These are phyloP conservation scores for Andrena trimmerana DNA, from an alignment of 2,888 invertebrate genomes.

Conservation along the genomic window DNA sequence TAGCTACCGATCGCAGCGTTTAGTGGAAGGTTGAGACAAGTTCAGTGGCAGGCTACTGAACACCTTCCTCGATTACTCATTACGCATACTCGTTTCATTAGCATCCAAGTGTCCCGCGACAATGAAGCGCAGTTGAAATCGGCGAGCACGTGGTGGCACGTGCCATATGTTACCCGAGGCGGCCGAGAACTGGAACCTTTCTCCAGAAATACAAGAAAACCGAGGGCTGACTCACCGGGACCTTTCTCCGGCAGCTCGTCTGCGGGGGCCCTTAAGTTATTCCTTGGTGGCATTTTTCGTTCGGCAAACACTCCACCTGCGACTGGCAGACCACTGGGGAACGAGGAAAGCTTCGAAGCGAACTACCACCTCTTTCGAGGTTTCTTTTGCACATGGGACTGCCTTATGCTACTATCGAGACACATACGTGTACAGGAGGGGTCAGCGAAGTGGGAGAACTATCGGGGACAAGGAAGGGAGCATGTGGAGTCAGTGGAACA, in stretches of 20 bases:
- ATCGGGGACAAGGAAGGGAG: conserved; percentile 14
- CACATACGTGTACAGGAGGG: conserved; percentile 29
- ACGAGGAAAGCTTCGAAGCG: background rate
- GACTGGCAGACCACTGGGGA: background rate
- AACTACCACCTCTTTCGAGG: conserved; percentile 14
- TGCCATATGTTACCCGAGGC: conserved; percentile 57
- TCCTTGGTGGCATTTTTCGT: conserved; percentile 85
- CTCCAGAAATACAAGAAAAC: background rate
- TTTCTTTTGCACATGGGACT: conserved; percentile 46
- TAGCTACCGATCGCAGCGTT: background rate
- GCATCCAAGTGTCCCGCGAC: background rate
- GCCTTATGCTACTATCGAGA: conserved; percentile 8
- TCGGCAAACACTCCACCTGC: background rate
- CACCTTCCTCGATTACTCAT: too few species aligned
- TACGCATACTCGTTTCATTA: too few species aligned
- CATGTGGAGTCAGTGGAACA: background rate
- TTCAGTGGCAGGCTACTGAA: background rate
- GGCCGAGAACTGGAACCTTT: background rate
- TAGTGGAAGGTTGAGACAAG: conserved; percentile 30
- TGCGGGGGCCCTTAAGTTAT: conserved; percentile 77
- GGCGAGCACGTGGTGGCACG: conserved; percentile 18
- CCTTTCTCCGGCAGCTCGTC: conserved; percentile 86
- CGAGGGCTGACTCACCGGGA: conserved; percentile 85
- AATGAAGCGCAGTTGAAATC: background rate
- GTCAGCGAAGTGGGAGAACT: conserved; percentile 27